Evolutionary conservation across 2,888 invertebrate genomes (phyloP).

Genomic region (Drosophila mimetica): DNA sequence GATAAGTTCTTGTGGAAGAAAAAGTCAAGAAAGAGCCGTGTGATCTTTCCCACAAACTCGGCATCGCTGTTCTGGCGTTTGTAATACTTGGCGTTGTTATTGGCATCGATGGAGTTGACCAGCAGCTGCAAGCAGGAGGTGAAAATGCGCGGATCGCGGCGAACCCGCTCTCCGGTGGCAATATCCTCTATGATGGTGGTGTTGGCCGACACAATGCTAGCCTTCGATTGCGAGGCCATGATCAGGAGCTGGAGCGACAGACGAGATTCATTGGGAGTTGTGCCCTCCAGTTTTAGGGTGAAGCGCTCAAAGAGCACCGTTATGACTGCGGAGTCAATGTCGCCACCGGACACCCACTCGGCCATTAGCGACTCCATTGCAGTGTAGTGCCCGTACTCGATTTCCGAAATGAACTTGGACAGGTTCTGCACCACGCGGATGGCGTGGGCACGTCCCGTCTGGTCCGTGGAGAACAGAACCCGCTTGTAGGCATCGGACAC

Average conservation of each 20-base stretch:
- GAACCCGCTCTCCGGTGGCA: conserved; percentile 86
- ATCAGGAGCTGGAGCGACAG: conserved; percentile 91
- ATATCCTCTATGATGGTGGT: conserved; percentile 90
- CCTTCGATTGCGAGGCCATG: conserved; percentile 89
- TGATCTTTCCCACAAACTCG: conserved; percentile 75
- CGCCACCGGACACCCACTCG: conserved; percentile 87
- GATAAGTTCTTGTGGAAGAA: conserved; percentile 84
- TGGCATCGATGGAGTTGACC: conserved; percentile 80
- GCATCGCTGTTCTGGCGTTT: conserved; percentile 80
- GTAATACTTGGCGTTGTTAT: conserved; percentile 81
- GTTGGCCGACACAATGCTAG: conserved; percentile 88
- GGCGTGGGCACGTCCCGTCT: conserved; percentile 85
- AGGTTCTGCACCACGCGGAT: conserved; percentile 87
- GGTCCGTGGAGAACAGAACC: conserved; percentile 83
- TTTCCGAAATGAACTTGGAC: conserved; percentile 85
- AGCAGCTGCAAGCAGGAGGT: conserved; percentile 81
- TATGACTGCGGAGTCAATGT: conserved; percentile 86
- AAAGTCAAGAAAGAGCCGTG: conserved; percentile 85
- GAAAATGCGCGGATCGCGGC: conserved; percentile 82
- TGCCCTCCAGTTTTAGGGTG: conserved; percentile 89
- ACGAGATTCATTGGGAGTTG: conserved; percentile 89
- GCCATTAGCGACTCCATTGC: conserved; percentile 87
- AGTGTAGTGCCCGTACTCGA: conserved; percentile 87
- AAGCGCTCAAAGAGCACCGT: conserved; percentile 94
- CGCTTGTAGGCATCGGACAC: conserved; percentile 91